Base-by-base conservation (phyloP, 2,888 invertebrate species). In the Exocentrus adspersus region DNA sequence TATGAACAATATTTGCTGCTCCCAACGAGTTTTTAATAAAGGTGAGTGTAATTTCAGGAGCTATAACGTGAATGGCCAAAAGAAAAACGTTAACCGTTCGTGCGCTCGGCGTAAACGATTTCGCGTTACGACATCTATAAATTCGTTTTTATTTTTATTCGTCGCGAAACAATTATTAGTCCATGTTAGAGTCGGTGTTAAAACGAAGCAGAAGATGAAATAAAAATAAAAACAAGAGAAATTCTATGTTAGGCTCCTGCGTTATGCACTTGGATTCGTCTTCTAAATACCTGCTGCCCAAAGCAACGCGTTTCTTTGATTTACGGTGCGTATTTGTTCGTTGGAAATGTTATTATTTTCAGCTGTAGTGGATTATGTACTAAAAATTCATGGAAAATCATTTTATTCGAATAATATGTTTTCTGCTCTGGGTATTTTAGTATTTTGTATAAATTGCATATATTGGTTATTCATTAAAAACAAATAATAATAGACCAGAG, bases 61-160 rank as follows among this genome's bases (percentile, higher is more conserved):
- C 7, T 10, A 16, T 43, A 16, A 43, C 17, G 17, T 43, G 4
- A 10, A 17, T 16, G 7, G 10, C 10, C 43, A 43, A 43, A n/a
- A n/a, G 4, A 9, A 17, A 43, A 43, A 24, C 7, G 24, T 24
- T 24, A 24, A 3, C 24, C 24, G 7, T 24, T 24, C 7, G 4
- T 7, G 7, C 7, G 24, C 24, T 21, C 24, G 12, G 24, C 24
- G 24, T 24, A 46, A 16, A 46, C 46, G 24, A 46, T 46, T 46
- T 14, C 24, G 12, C 12, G 24, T 46, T 46, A 46, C 46, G 24
- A 46, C 46, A 46, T 21, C 46, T 21, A 46, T 46, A 46, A 46
- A 46, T 12, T 37, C 37, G 5, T 2, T 37, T 37, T 37, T 37
- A n/a, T n/a, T 12, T 24, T 46, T 46, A 46, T 24, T 46, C 17